Evolutionary conservation across 2,888 invertebrate genomes (phyloP), one percentile per base, ranked within the genome.

Genomic region (Meiosimyza decipiens): DNA sequence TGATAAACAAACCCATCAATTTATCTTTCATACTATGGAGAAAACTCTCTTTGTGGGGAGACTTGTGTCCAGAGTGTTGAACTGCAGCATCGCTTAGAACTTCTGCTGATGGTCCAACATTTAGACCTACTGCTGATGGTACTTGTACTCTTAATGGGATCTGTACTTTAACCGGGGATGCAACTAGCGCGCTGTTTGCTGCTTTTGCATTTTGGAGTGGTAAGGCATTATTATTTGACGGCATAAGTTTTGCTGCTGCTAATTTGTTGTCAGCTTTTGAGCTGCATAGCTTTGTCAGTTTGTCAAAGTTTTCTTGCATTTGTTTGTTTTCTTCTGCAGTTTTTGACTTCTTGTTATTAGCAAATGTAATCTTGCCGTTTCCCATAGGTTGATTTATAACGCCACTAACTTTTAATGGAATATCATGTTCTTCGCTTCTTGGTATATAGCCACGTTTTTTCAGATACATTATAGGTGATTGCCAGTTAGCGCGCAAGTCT

Each of bases 361-460:
- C 22, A 6, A 6, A 16, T n/a, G 22, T 57, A 57, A 18, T 1
- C 7, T 22, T 51, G 40, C 6, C 1, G 40, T 40, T 40, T 40
- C 6, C 40, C 9, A 9, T 2, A 40, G 40, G 40, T 33, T 52
- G 15, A 22, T 18, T 18, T 28, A n/a, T 54, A 55, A 16, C 22
- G 6, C 54, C 40, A 66, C 16, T n/a, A 5, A 40, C 4, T 6
- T 9, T 66, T 12, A 40, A 18, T 4, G 66, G 52, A 7, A 7
- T 11, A 33, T 33, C 16, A 13, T 40, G 54, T 22, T 55, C 1
- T 40, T 40, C 40, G 3, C 55, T 59, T 22, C 55, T 16, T 33
- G 77, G 75, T n/a, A 77, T 50, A 64, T 77, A 77, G 22, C 77
- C 77, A 55, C 77, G 73, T 52, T 74, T 74, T 65, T 73, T 28